Conservation (phyloP, 2,888 invertebrate genomes). For the Allygus modestus region DNA sequence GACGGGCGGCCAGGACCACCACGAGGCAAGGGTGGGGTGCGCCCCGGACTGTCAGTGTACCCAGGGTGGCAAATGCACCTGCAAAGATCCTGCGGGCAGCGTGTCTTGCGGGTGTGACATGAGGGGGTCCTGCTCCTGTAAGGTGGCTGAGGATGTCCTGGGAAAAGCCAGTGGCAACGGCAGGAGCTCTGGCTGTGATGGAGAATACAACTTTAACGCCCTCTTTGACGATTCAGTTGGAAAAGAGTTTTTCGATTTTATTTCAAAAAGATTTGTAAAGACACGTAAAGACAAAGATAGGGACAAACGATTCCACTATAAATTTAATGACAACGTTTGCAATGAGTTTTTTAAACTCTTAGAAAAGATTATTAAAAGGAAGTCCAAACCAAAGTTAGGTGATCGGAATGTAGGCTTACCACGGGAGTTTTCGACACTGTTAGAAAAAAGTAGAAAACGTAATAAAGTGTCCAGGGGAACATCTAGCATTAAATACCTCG, state of each 20-base stretch:
- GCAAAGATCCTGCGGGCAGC: not conserved
- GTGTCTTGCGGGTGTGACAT: not conserved
- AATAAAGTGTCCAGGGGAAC: not conserved
- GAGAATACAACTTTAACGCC: not conserved
- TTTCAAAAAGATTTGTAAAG: not conserved
- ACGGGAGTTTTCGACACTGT: not conserved
- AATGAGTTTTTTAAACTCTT: not conserved
- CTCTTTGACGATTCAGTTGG: not conserved
- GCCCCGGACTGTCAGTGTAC: no score
- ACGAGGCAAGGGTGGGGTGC: not conserved
- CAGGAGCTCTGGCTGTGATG: not conserved
- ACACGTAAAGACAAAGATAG: not conserved
- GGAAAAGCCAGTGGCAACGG: not conserved
- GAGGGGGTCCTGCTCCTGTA: not conserved
- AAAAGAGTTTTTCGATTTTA: not conserved
- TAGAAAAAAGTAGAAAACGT: not conserved
- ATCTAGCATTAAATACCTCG: not conserved
- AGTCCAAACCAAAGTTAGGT: no score
- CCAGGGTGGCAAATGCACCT: not conserved
- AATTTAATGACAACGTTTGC: not conserved
- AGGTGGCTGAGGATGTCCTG: not conserved
- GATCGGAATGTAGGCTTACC: no score
- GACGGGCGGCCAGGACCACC: not conserved
- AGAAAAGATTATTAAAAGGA: not conserved
- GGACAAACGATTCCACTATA: not conserved